These are phyloP conservation scores for Bryconaethiops microstoma DNA, from an alignment of 2,797 vertebrate species.

Conservation along the genomic window DNA sequence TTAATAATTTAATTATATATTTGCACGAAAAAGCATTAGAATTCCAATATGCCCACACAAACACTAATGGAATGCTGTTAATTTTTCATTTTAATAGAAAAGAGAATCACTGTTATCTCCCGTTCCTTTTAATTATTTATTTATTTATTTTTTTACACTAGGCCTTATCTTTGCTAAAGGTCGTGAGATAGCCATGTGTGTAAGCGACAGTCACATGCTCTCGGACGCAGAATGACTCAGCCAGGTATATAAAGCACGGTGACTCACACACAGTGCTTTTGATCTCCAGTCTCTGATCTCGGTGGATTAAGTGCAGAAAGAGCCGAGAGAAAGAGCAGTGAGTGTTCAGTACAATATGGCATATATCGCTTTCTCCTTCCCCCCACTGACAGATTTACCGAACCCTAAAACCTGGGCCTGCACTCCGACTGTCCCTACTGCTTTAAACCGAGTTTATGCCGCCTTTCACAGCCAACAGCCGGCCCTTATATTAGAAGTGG, in stretches of 20 bases:
- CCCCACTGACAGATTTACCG: too few species aligned
- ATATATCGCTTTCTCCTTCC: too few species aligned
- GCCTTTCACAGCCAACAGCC: background rate
- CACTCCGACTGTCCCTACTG: background rate
- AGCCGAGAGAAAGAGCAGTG: background rate
- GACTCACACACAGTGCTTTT: constrained; percentile 26
- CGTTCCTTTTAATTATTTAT: too few species aligned
- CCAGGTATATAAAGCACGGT: constrained; percentile 41
- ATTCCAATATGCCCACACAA: too few species aligned
- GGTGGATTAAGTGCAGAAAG: background rate
- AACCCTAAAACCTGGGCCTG: background rate
- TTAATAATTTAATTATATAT: too few species aligned
- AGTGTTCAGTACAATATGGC: background rate
- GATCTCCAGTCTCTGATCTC: background rate
- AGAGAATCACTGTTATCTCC: background rate
- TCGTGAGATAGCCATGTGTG: background rate
- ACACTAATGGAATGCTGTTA: too few species aligned
- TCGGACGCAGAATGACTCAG: constrained; percentile 32
- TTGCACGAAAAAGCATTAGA: too few species aligned
- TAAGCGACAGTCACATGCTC: constrained; percentile 9
- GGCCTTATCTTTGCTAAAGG: too few species aligned
- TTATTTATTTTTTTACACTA: too few species aligned
- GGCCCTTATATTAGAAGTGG: background rate
- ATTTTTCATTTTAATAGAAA: too few species aligned
- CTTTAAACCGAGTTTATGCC: background rate